Evolutionary conservation across 1,140 invertebrate genomes (phyloP).

Genomic region (Diorhabda elongata): DNA sequence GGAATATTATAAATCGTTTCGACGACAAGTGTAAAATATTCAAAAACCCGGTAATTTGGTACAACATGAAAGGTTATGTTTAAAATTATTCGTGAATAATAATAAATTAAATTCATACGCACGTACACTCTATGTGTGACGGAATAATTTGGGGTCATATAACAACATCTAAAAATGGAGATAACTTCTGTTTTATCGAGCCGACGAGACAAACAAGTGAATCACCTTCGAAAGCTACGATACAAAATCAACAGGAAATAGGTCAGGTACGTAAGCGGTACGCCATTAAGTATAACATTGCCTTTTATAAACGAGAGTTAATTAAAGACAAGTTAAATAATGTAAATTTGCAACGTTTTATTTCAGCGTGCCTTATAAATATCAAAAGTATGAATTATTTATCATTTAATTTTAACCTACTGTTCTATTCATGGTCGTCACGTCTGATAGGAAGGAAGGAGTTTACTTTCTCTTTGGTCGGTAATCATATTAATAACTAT

Average conservation of each 20-base stretch:
- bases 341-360: neutral
- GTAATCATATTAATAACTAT: no score
- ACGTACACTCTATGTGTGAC: neutral
- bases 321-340: neutral
- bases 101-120: no score
- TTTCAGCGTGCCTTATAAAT: neutral
- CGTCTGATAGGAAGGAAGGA: no score
- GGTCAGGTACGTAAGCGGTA: conserved; percentile 1
- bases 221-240: neutral
- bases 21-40: no score
- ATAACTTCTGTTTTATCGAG: neutral
- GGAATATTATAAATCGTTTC: no score
- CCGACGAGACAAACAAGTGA: neutral
- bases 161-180: no score
- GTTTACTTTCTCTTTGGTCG: no score
- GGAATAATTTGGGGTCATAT: neutral
- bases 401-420: neutral
- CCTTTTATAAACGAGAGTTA: neutral
- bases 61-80: no score
- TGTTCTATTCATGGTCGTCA: neutral
- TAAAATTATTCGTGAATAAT: no score
- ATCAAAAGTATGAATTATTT: neutral
- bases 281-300: neutral
- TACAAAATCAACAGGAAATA: neutral
- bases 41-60: no score